phyloP scores from a whole-genome alignment of 2,797 vertebrate genomes.

The Lacerta agilis region DNA sequence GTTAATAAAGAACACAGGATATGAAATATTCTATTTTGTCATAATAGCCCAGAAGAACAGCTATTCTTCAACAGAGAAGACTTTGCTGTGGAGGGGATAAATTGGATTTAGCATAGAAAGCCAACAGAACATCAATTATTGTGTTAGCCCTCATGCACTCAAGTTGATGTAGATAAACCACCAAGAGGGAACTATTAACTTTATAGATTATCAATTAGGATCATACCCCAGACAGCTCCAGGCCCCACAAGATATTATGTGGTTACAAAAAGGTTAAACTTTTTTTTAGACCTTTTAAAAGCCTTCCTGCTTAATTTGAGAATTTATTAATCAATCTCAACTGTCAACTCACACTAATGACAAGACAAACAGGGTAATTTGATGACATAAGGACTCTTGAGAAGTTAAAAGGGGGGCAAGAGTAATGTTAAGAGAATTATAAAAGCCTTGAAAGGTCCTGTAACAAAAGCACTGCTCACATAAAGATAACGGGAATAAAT shows the following conservation, averaged over 20 bases:
- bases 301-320: constrained; percentile 66
- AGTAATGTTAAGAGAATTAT: constrained; percentile 49
- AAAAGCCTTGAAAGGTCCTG: constrained; percentile 27
- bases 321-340: constrained; percentile 70
- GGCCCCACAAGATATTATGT: constrained; percentile 56
- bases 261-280: constrained; percentile 62
- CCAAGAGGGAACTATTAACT: constrained; percentile 71
- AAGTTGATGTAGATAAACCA: constrained; percentile 53
- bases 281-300: constrained; percentile 53
- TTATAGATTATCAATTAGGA: constrained; percentile 70
- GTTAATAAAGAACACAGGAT: constrained; percentile 30
- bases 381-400: constrained; percentile 59
- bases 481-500: constrained; percentile 38
- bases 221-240: constrained; percentile 50
- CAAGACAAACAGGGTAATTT: constrained; percentile 60
- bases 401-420: constrained; percentile 48
- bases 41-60: constrained; percentile 36
- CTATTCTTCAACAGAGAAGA: constrained; percentile 49
- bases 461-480: constrained; percentile 35
- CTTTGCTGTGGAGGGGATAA: constrained; percentile 47
- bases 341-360: constrained; percentile 58
- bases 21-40: constrained; percentile 36
- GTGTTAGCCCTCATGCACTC: constrained; percentile 51
- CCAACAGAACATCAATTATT: constrained; percentile 54
- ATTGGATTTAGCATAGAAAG: constrained; percentile 55